Conservation (phyloP, 2,888 invertebrate genomes). For the Hydraecia micacea region DNA sequence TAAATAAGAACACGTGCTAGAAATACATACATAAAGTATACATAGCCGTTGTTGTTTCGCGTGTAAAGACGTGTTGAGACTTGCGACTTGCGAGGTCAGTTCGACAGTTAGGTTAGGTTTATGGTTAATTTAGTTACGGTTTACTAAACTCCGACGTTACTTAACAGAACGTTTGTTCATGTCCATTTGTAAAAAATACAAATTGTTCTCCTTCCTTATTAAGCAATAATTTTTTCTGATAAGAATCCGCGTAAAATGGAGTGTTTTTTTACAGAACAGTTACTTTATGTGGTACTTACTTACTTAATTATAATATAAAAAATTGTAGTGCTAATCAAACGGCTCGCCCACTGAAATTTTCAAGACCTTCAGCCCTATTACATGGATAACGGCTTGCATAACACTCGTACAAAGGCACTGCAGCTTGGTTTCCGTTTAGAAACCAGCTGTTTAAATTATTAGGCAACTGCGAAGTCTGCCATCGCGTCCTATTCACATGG, state of each 20-base stretch:
- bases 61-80: slow-evolving; percentile 38
- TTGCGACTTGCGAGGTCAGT: slow-evolving; percentile 53
- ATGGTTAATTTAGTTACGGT: slow-evolving; percentile 54
- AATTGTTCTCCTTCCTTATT: slow-evolving; percentile 46
- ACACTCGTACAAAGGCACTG: slow-evolving; percentile 77
- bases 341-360: slow-evolving; percentile 74
- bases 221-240: slow-evolving; percentile 25
- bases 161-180: slow-evolving; percentile 45
- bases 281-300: slow-evolving; percentile 14
- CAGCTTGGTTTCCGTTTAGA: slow-evolving; percentile 84
- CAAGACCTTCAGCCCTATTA: slow-evolving; percentile 81
- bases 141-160: slow-evolving; percentile 41
- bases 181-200: slow-evolving; percentile 48
- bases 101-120: slow-evolving; percentile 46
- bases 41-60: slow-evolving; percentile 32
- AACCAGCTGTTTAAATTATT: slow-evolving; percentile 80
- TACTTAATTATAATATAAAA: slow-evolving; percentile 23
- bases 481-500: slow-evolving; percentile 70
- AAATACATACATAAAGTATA: slow-evolving; percentile 26
- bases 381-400: slow-evolving; percentile 84
- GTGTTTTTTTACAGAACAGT: slow-evolving; percentile 24
- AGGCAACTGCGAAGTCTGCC: slow-evolving; percentile 75
- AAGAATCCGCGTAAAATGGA: slow-evolving; percentile 17
- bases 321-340: slow-evolving; percentile 61
- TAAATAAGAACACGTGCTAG: slow-evolving; percentile 39